Conservation (phyloP, 92 coral and sea anemone species). For the Virgularia gustaviana region DNA sequence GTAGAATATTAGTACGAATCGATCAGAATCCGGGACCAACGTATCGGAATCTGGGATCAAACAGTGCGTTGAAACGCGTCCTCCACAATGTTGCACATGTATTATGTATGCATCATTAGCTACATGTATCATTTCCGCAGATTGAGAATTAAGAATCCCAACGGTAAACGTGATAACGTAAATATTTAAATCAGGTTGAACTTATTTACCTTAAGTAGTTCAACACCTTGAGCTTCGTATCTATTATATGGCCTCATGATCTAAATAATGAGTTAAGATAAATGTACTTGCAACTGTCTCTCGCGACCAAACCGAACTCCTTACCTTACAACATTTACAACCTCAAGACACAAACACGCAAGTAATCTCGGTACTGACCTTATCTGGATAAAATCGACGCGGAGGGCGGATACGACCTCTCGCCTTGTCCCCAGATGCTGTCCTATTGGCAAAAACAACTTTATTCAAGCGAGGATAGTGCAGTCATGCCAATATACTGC, state of each 20-base stretch:
- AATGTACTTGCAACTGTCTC: neutral
- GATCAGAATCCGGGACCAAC: no score
- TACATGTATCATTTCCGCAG: no score
- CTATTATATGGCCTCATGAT: conserved; percentile 84
- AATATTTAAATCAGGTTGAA: no score
- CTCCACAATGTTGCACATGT: no score
- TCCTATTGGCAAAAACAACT: conserved; percentile 33
- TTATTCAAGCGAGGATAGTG: neutral
- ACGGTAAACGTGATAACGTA: no score
- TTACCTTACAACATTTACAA: neutral
- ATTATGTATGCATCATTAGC: no score
- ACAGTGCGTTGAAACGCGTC: no score
- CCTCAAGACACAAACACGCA: no score
- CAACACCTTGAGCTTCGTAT: conserved; percentile 80
- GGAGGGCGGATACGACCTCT: conserved; percentile 73
- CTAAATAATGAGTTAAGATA: conserved; percentile 37
- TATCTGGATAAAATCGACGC: conserved; percentile 81
- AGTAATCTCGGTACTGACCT: conserved; percentile 53
- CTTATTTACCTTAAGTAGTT: conserved; percentile 64
- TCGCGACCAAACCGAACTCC: neutral
- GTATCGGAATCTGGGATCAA: no score
- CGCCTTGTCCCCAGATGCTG: conserved; percentile 75
- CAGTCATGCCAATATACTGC: no score
- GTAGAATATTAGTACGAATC: no score
- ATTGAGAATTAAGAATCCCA: no score